Conservation (phyloP, 2,888 invertebrate species). For the Troides helena region DNA sequence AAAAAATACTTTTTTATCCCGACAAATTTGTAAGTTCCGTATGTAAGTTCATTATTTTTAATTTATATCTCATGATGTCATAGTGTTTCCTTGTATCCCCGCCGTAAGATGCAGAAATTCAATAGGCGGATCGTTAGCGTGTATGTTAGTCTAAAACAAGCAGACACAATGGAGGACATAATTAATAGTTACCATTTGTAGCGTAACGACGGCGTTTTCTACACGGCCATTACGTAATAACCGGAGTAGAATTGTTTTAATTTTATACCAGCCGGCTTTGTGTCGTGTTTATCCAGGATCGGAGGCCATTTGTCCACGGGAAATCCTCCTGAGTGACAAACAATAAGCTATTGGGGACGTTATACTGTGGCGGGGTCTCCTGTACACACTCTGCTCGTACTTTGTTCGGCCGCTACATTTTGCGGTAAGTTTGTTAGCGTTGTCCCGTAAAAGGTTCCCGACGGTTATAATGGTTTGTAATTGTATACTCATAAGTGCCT, state of each 20-base stretch:
- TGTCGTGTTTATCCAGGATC: conserved; percentile 57
- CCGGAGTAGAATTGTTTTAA: conserved; percentile 57
- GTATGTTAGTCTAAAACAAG: conserved; percentile 22
- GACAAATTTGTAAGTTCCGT: background rate
- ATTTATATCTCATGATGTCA: conserved; percentile 1
- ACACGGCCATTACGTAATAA: conserved; percentile 33
- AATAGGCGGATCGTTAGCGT: conserved; percentile 27
- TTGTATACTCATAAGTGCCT: conserved; percentile 75
- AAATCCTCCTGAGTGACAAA: conserved; percentile 73
- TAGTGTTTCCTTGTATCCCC: conserved; percentile 9
- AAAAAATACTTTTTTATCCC: background rate
- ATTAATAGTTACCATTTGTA: conserved; percentile 27
- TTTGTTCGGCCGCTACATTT: conserved; percentile 34
- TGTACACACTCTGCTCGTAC: conserved; percentile 33
- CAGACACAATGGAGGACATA: conserved; percentile 21
- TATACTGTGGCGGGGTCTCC: conserved; percentile 53
- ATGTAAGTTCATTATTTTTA: background rate
- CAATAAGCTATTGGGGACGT: conserved; percentile 67
- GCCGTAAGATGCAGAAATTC: conserved; percentile 22
- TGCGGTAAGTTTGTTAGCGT: conserved; percentile 52
- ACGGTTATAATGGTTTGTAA: conserved; percentile 74
- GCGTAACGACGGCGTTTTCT: conserved; percentile 15
- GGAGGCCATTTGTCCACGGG: conserved; percentile 72
- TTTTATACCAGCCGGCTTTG: conserved; percentile 58
- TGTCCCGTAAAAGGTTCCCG: conserved; percentile 63